These are phyloP conservation scores for Pyrgus malvae DNA, from an alignment of 2,888 invertebrate species.

Conservation along the genomic window DNA sequence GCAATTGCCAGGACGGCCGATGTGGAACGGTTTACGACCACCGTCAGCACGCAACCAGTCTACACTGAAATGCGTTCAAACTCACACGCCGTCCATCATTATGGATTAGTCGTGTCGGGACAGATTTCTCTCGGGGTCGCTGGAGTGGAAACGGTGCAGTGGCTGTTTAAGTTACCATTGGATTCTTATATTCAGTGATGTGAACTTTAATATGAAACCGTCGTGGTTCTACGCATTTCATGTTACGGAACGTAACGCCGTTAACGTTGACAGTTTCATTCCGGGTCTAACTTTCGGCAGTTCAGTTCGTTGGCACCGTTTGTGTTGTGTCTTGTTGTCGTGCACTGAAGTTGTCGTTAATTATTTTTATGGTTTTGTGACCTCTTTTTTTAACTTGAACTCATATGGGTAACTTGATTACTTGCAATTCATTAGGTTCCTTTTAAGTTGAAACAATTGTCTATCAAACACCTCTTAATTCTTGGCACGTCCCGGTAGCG, in stretches of 20 bases:
- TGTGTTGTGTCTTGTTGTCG: not conserved
- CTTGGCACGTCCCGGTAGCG: constrained; percentile 70
- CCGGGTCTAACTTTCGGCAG: constrained; percentile 15
- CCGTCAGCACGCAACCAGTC: constrained; percentile 76
- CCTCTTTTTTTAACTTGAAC: constrained; percentile 41
- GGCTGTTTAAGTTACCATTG: constrained; percentile 67
- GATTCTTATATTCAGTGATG: constrained; percentile 71
- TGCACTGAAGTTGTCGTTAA: not conserved
- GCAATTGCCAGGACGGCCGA: constrained; percentile 79
- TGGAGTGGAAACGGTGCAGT: constrained; percentile 57
- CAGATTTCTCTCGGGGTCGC: constrained; percentile 70
- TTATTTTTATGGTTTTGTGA: constrained; percentile 38
- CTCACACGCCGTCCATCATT: constrained; percentile 79
- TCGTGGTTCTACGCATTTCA: constrained; percentile 30
- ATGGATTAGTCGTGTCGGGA: constrained; percentile 74
- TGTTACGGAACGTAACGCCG: constrained; percentile 23
- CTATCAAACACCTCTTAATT: constrained; percentile 74
- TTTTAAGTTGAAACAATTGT: constrained; percentile 70
- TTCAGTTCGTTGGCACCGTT: constrained; percentile 1
- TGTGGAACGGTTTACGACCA: constrained; percentile 75
- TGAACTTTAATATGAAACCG: constrained; percentile 53
- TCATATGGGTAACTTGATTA: constrained; percentile 44
- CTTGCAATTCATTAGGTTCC: constrained; percentile 55
- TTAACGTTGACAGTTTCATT: constrained; percentile 5
- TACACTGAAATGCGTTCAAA: constrained; percentile 78